Conservation (phyloP, 2,797 vertebrate genomes). For the Sciurus vulgaris region DNA sequence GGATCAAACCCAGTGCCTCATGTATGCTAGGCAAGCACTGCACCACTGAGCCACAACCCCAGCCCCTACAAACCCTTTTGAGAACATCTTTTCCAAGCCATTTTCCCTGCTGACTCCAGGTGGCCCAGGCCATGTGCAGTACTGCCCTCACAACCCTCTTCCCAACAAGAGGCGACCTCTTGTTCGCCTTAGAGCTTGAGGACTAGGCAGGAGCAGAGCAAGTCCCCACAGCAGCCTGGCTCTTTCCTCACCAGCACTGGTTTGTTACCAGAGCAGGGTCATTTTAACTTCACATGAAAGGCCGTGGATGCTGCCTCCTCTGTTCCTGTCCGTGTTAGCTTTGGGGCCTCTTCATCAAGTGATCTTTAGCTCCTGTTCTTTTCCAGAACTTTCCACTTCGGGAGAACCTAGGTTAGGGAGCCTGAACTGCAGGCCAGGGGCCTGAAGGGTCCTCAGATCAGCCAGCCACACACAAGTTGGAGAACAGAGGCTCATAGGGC, state of each 20-base stretch:
- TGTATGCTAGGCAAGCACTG: too few relatives aligned
- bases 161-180: neutral
- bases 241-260: neutral
- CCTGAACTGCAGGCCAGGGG: neutral
- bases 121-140: neutral
- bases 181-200: neutral
- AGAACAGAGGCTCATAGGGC: neutral
- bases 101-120: neutral
- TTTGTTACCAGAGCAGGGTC: neutral
- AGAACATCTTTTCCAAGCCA: neutral
- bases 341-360: constrained; percentile 47
- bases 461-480: neutral
- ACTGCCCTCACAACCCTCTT: neutral
- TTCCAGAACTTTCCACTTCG: neutral
- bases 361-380: constrained; percentile 51
- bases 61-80: neutral
- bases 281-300: neutral
- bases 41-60: too few relatives aligned
- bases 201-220: neutral
- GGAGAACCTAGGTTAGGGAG: neutral
- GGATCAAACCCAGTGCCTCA: too few relatives aligned
- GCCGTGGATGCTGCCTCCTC: neutral
- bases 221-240: neutral
- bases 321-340: neutral
- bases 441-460: neutral